Evolutionary conservation across 2,113 vertebrate species (phyloP).

Genomic region (Oenanthe oenanthe): DNA sequence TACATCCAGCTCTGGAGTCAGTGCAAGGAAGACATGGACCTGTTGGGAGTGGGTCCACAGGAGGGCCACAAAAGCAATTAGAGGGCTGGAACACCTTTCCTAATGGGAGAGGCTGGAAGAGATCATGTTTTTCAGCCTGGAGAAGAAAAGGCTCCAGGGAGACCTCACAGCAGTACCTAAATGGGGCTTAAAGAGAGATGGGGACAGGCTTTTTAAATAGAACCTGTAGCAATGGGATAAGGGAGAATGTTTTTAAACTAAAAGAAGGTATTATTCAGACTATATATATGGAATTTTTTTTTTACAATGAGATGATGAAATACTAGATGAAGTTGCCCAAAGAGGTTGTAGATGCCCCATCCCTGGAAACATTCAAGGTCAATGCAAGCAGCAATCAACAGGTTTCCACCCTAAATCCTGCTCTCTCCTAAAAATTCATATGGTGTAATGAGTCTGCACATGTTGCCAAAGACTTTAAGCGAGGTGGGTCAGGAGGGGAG

Average conservation of each 20-base stretch:
- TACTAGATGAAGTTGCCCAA: not conserved
- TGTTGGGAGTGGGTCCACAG: not conserved
- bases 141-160: not conserved
- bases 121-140: not conserved
- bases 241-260: not conserved
- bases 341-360: not conserved
- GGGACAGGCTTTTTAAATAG: not conserved
- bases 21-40: not conserved
- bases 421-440: not conserved
- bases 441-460: not conserved
- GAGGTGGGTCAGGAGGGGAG: not conserved
- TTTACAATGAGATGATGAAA: not conserved
- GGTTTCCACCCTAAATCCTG: not conserved
- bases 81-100: not conserved
- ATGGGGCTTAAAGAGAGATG: not conserved
- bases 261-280: not conserved
- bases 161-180: not conserved
- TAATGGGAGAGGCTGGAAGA: not conserved
- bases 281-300: not conserved
- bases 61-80: not conserved
- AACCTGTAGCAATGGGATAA: accelerated
- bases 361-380: not conserved
- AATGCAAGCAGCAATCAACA: not conserved
- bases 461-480: not conserved
- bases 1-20: not conserved